Evolutionary conservation across 2,888 invertebrate genomes (phyloP).

Genomic region (Campopleginae sp.): DNA sequence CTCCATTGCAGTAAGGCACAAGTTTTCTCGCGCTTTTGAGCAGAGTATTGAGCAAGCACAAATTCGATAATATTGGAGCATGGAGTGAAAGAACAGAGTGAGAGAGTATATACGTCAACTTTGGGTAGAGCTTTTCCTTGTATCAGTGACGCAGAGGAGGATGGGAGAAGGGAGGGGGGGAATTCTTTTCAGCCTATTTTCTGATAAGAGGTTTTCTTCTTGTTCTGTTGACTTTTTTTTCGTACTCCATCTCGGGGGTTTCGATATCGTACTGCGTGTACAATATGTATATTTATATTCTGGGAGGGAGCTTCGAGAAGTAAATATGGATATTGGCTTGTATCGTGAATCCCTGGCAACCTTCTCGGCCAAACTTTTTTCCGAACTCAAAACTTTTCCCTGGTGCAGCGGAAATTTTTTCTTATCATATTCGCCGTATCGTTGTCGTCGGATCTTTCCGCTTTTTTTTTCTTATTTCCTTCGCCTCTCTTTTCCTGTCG

Average conservation of each 20-base stretch:
- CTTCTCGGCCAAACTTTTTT: conserved; percentile 3
- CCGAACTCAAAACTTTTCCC: not conserved
- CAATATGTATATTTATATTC: not conserved
- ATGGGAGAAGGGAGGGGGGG: no score
- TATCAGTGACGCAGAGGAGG: not conserved
- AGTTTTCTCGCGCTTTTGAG: not conserved
- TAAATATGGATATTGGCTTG: conserved; percentile 5
- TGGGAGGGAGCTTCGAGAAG: not conserved
- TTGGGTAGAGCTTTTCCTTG: conserved; percentile 1
- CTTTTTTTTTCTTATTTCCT: not conserved
- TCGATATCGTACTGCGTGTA: not conserved
- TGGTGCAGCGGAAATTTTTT: not conserved
- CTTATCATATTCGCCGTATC: not conserved
- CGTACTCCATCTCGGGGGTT: not conserved
- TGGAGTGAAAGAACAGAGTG: not conserved
- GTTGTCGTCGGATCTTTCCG: not conserved
- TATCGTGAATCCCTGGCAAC: not conserved
- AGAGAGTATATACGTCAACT: not conserved
- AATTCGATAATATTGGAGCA: not conserved
- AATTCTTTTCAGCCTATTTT: not conserved
- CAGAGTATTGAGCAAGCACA: not conserved
- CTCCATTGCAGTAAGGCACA: not conserved
- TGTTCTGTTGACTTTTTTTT: conserved; percentile 9
- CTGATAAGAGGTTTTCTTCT: conserved; percentile 25
- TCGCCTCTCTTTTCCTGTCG: not conserved